Evolutionary conservation across 2,113 vertebrate species (phyloP).

Genomic region (Tamias sibiricus): DNA sequence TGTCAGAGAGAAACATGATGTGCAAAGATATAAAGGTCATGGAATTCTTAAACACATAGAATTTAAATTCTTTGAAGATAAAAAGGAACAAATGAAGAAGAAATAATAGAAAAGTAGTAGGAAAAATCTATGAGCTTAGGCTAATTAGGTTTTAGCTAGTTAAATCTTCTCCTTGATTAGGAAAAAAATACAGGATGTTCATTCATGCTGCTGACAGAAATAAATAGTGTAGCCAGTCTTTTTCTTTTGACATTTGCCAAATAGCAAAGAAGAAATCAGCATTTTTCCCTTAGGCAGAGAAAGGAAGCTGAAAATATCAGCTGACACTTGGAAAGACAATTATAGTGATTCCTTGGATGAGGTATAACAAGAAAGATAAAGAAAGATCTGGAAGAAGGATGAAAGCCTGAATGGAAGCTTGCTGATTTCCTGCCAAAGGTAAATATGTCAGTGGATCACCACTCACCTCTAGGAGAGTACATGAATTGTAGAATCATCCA

Average conservation of each 20-base stretch:
- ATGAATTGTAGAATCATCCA: background rate
- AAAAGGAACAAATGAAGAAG: conserved; percentile 63
- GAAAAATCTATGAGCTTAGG: conserved; percentile 34
- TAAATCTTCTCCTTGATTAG: conserved; percentile 61
- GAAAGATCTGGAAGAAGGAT: conserved; percentile 44
- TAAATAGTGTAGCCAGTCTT: conserved; percentile 70
- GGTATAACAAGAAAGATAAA: conserved; percentile 51
- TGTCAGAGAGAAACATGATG: background rate
- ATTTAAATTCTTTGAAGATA: background rate
- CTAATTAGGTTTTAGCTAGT: conserved; percentile 75
- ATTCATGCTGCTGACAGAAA: conserved; percentile 70
- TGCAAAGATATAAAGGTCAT: background rate
- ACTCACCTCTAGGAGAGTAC: background rate
- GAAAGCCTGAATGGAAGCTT: conserved; percentile 49
- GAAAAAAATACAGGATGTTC: conserved; percentile 63
- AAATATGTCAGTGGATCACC: background rate
- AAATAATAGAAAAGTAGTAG: conserved; percentile 54
- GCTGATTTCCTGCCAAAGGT: conserved; percentile 59
- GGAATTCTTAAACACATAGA: background rate
- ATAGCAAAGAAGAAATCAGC: conserved; percentile 74
- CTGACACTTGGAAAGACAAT: conserved; percentile 61
- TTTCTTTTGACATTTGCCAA: conserved; percentile 78
- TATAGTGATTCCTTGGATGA: conserved; percentile 57
- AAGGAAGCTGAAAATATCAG: conserved; percentile 72
- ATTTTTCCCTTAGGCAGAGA: conserved; percentile 61